Conservation (phyloP, 2,888 invertebrate genomes). For the Erebia ligea region DNA sequence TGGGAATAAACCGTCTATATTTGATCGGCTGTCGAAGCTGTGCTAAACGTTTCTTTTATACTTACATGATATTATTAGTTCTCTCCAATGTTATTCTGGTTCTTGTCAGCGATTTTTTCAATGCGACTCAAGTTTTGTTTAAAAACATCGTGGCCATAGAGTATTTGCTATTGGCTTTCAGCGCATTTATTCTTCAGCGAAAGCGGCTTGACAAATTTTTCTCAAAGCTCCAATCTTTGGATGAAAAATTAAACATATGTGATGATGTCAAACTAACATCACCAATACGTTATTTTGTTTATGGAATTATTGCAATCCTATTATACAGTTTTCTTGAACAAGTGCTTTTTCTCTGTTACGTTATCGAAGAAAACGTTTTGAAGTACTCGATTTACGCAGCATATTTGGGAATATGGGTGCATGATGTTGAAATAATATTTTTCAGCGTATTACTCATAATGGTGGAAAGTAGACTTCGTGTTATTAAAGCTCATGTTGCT, state of each 20-base stretch:
- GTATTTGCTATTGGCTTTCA: constrained; percentile 50
- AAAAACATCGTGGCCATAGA: constrained; percentile 41
- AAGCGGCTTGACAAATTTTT: constrained; percentile 50
- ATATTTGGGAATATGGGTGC: constrained; percentile 50
- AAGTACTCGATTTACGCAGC: constrained; percentile 24
- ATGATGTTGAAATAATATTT: constrained; percentile 60
- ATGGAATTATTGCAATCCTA: constrained; percentile 46
- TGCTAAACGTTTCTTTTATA: constrained; percentile 4
- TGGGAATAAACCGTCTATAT: constrained; percentile 23
- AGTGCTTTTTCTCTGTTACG: background rate
- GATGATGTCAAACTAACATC: constrained; percentile 48
- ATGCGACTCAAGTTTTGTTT: background rate
- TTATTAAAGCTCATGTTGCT: constrained; percentile 58
- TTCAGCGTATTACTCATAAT: constrained; percentile 53
- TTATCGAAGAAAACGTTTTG: no score
- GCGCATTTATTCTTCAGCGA: constrained; percentile 48
- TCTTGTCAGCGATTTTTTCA: background rate
- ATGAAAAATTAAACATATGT: constrained; percentile 56
- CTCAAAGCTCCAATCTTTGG: constrained; percentile 53
- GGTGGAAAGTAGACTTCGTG: constrained; percentile 53
- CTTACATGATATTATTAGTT: background rate
- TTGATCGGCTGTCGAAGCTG: constrained; percentile 22
- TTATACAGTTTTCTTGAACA: constrained; percentile 49
- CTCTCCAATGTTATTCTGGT: background rate
- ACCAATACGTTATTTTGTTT: constrained; percentile 41